These are phyloP conservation scores for Caenorhabditis becei DNA, from an alignment of 2,888 invertebrate genomes.

Conservation along the genomic window DNA sequence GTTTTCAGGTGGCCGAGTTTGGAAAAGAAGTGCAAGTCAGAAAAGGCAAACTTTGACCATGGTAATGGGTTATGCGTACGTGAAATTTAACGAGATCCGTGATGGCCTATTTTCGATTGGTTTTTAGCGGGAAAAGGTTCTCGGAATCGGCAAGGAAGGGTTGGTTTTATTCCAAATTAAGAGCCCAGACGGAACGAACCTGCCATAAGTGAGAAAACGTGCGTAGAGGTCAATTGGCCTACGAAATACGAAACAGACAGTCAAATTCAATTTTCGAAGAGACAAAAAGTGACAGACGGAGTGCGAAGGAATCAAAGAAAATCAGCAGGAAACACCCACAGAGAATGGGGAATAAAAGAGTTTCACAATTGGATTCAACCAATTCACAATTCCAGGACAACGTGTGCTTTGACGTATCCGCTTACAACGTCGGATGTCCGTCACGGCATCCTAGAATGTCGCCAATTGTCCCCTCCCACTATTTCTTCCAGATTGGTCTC, in stretches of 20 bases:
- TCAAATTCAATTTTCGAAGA: not conserved
- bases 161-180: too few species aligned
- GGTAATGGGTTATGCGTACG: too few species aligned
- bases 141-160: too few species aligned
- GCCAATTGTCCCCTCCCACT: not conserved
- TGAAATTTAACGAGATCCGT: too few species aligned
- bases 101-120: too few species aligned
- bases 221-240: too few species aligned
- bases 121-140: too few species aligned
- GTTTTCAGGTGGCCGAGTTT: not conserved
- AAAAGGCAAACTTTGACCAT: too few species aligned
- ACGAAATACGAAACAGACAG: too few species aligned
- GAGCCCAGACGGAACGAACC: too few species aligned
- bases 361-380: conserved; percentile 34
- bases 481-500: not conserved
- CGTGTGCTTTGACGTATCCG: conserved; percentile 29
- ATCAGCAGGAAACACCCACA: not conserved
- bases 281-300: conserved; percentile 1
- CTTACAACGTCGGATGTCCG: conserved; percentile 50
- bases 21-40: not conserved
- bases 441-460: conserved; percentile 46
- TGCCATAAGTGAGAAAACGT: too few species aligned
- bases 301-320: conserved; percentile 5
- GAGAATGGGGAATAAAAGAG: not conserved
- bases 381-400: conserved; percentile 23